Base-by-base conservation (phyloP, 2,797 vertebrate genomes). In the Microctenopoma stevenorrisi region DNA sequence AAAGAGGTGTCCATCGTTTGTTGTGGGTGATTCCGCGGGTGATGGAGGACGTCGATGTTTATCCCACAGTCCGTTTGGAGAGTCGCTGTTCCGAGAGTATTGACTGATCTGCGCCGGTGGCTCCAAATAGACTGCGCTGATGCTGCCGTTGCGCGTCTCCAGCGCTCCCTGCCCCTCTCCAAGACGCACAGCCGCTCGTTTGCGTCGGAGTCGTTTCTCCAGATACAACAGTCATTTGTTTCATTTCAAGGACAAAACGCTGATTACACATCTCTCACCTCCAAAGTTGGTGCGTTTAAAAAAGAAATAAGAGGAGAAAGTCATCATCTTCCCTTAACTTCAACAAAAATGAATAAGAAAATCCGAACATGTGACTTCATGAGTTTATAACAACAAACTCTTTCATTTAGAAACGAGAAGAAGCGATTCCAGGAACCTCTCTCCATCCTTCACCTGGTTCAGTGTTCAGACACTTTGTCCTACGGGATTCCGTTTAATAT, bases 121-220 rank as follows among this genome's bases (percentile, higher is more conserved):
- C 81, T 82, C 76, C 69, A 50, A 55, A 48, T 52, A 69, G 46
- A 86, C 78, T 78, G 81, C 37, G 64, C 74, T 58, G 80, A 55
- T 50, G 66, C 42, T 46, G 80, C 68, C 44, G 49, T 28, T 79
- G 84, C 77, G 88, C 84, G 78, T 73, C 84, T 83, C 64, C 57
- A 16, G 74, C 68, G 77, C 22, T 81, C 67, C 79, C 77, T 81
- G 71, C 80, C 85, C 84, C 78, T 90, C 82, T 88, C 86, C 78
- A 87, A 87, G 81, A 88, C 89, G 83, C 87, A 69, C 87, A n/a
- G 14, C 66, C 72, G 66, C 75, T 66, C 79, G 79, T 86, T 84
- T 74, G 79, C 83, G 77, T 71, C 68, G 40, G 37, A 5, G 48
- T 70, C 81, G 63, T 71, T 70, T 22, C 56, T 72, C 74, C 28